Base-by-base conservation (phyloP, 2,797 vertebrate genomes). In the Dallia pectoralis region DNA sequence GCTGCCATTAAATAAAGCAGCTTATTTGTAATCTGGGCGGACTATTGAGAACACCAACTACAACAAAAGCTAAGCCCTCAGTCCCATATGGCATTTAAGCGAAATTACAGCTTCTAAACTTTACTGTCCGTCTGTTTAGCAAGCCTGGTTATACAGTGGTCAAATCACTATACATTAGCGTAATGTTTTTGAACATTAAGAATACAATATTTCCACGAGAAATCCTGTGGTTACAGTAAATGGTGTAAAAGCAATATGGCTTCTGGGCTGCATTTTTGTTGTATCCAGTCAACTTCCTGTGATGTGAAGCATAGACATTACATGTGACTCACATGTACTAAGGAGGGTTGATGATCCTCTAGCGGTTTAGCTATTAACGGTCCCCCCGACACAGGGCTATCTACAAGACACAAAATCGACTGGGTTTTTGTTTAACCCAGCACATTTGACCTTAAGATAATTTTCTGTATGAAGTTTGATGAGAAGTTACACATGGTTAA, bases 11-110 rank as follows among this genome's bases (percentile, higher is more conserved):
- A 89, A 86, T 80, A 92, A 93, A 93, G 89, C 85, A 87, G 90
- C 87, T 93, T 92, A 92, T 59, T 85, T 79, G 76, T 91, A 93
- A 93, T 92, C 91, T 91, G 84, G 71, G 66, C 79, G 87, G 90
- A 85, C 89, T 85, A 86, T 86, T 74, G 85, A 82, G 87, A 88
- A 75, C 86, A 87, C 83, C 85, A 88, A 79, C 81, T 82, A 86
- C 77, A 90, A 87, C 87, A 82, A 77, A 85, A 76, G 79, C 78
- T 91, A 88, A 92, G 87, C 84, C 85, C 78, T 66, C 33, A 78
- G 78, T 74, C 73, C 89, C 91, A 91, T 92, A 92, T 92, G 91
- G 87, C 88, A 85, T 82, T 86, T 83, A 79, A 84, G 82, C 66
- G 74, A 53, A 66, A n/a, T 69, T 81, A 77, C 70, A 72, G 76